phyloP scores from a whole-genome alignment of 2,797 vertebrate species.

The Lerista edwardsae region DNA sequence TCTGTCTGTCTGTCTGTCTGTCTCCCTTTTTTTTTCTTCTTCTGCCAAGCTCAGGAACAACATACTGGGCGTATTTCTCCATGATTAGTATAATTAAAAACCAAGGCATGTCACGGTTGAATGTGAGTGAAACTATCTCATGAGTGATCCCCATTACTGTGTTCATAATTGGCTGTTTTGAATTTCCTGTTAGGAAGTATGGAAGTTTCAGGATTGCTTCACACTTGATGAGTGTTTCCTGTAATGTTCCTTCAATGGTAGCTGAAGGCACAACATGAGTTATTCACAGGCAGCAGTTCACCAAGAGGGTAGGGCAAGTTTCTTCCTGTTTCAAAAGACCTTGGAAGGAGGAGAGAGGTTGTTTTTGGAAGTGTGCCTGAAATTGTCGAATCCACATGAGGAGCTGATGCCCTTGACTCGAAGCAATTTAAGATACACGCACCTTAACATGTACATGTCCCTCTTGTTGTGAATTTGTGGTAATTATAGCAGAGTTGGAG shows the following conservation, averaged over 20 bases:
- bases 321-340: background rate
- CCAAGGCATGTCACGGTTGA: background rate
- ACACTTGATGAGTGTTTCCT: background rate
- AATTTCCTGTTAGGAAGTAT: background rate
- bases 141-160: background rate
- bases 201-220: background rate
- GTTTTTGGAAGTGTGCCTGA: background rate
- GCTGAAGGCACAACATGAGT: background rate
- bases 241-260: background rate
- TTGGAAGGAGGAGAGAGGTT: background rate
- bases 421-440: background rate
- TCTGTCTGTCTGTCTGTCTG: background rate
- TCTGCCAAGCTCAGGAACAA: background rate
- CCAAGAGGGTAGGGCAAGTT: background rate
- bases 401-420: background rate
- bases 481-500: too few relatives aligned
- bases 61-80: background rate
- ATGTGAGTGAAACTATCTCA: background rate
- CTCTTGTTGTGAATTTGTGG: background rate
- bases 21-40: background rate
- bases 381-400: background rate
- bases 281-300: background rate
- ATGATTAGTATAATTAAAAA: constrained; percentile 25
- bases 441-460: background rate
- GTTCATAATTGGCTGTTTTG: constrained; percentile 7